These are phyloP conservation scores for Sphaeramia orbicularis DNA, from an alignment of 2,797 vertebrate species.

Conservation along the genomic window DNA sequence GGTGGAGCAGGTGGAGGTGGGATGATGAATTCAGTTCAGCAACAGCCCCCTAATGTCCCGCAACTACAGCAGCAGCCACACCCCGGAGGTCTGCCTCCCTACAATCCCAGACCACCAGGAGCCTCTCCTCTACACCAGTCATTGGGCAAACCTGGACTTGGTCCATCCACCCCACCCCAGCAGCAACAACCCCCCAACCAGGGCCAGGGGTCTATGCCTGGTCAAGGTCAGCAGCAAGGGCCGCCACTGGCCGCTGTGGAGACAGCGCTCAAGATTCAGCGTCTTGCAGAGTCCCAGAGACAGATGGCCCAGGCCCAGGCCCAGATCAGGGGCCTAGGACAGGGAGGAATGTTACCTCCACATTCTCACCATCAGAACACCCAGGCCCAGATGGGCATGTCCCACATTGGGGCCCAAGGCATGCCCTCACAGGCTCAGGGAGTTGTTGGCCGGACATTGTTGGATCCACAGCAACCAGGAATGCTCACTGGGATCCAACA, in stretches of 20 bases:
- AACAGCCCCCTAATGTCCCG: slow-evolving; percentile 87
- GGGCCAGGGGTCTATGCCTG: slow-evolving; percentile 87
- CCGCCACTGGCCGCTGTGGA: slow-evolving; percentile 94
- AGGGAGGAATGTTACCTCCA: slow-evolving; percentile 82
- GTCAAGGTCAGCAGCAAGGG: slow-evolving; percentile 85
- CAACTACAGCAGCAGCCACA: slow-evolving; percentile 85
- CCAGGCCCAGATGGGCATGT: slow-evolving; percentile 87
- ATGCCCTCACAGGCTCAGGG: slow-evolving; percentile 81
- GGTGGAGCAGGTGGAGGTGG: slow-evolving; percentile 67
- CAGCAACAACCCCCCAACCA: slow-evolving; percentile 84
- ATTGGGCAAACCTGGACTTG: slow-evolving; percentile 92
- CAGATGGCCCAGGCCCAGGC: slow-evolving; percentile 92
- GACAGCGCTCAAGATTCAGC: slow-evolving; percentile 96
- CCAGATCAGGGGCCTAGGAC: slow-evolving; percentile 86
- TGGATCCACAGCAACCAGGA: slow-evolving; percentile 87
- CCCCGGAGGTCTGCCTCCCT: slow-evolving; percentile 87
- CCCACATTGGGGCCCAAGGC: slow-evolving; percentile 84
- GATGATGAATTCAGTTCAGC: slow-evolving; percentile 85
- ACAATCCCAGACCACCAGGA: slow-evolving; percentile 84
- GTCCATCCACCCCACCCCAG: slow-evolving; percentile 89
- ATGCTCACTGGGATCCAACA: slow-evolving; percentile 85
- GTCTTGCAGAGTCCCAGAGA: slow-evolving; percentile 94
- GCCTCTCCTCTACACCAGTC: slow-evolving; percentile 86
- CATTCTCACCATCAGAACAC: slow-evolving; percentile 87
- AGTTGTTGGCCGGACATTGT: slow-evolving; percentile 87